These are phyloP conservation scores for Brachyopa scutellaris DNA, from an alignment of 2,888 invertebrate genomes.

Conservation along the genomic window DNA sequence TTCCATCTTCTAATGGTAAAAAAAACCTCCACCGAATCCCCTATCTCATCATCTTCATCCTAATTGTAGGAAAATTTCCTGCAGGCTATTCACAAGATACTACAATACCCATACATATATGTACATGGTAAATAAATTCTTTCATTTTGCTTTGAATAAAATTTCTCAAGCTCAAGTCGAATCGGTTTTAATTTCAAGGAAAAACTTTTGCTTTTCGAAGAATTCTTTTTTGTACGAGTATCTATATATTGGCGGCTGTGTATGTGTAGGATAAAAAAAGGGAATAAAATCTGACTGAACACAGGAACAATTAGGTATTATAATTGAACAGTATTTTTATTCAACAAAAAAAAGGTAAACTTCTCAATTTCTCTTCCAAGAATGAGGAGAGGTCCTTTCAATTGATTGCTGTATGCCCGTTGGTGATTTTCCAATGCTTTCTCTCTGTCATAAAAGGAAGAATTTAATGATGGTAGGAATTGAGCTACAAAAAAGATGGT, in stretches of 20 bases:
- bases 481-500: neutral
- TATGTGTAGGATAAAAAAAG: neutral
- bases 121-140: conserved; percentile 3
- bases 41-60: neutral
- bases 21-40: too few species aligned
- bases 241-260: neutral
- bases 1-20: conserved; percentile 34
- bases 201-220: conserved; percentile 7
- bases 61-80: conserved; percentile 24
- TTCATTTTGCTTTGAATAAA: conserved; percentile 23
- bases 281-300: conserved; percentile 19
- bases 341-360: neutral
- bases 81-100: conserved; percentile 12
- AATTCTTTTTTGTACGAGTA: neutral
- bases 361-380: neutral
- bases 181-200: conserved; percentile 19
- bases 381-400: neutral
- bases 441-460: neutral
- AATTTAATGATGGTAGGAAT: neutral
- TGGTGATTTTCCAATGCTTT: conserved; percentile 23
- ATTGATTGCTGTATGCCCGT: conserved; percentile 31
- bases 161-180: conserved; percentile 10
- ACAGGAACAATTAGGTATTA: conserved; percentile 44
- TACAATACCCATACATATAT: too few species aligned
- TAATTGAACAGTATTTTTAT: conserved; percentile 26